Evolutionary conservation across 2,113 vertebrate genomes (phyloP).

Genomic region (Elephantulus edwardii): DNA sequence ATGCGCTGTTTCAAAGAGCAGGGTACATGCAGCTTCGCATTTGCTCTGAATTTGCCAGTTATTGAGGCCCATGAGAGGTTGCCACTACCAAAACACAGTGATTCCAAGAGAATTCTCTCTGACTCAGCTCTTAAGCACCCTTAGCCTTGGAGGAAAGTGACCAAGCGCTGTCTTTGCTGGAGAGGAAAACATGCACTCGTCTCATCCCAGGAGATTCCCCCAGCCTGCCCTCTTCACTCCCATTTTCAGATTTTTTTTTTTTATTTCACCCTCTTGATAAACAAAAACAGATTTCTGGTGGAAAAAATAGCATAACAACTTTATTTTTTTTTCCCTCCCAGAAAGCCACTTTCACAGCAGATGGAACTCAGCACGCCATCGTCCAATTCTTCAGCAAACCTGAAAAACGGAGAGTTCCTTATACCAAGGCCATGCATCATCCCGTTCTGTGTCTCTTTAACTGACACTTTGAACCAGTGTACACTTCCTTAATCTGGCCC

Average conservation of each 20-base stretch:
- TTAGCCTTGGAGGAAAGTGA: not conserved
- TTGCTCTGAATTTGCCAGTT: constrained; percentile 73
- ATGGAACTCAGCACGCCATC: constrained; percentile 82
- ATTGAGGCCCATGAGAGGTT: constrained; percentile 64
- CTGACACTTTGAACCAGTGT: constrained; percentile 86
- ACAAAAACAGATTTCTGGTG: constrained; percentile 76
- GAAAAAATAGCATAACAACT: constrained; percentile 66
- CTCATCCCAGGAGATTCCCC: not conserved
- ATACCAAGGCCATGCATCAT: constrained; percentile 49
- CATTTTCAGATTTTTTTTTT: constrained; percentile 25
- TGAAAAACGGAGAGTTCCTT: constrained; percentile 78
- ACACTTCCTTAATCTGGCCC: constrained; percentile 87
- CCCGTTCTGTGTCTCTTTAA: constrained; percentile 82
- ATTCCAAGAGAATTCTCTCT: not conserved
- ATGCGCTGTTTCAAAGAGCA: constrained; percentile 78
- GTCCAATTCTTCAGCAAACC: constrained; percentile 81
- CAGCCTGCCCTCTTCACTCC: constrained; percentile 11
- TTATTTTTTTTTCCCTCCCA: constrained; percentile 65
- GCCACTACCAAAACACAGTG: constrained; percentile 61
- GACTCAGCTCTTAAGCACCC: not conserved
- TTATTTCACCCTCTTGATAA: constrained; percentile 67
- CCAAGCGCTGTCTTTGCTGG: not conserved
- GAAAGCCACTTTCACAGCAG: constrained; percentile 80
- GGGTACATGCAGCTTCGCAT: constrained; percentile 68
- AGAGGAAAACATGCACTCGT: not conserved